A percentile compares a stretch with the other conserved stretches of the same genome.
Evolutionary conservation across 2,113 vertebrate species (phyloP).

Genomic region (Beaufortia kweichowensis): DNA sequence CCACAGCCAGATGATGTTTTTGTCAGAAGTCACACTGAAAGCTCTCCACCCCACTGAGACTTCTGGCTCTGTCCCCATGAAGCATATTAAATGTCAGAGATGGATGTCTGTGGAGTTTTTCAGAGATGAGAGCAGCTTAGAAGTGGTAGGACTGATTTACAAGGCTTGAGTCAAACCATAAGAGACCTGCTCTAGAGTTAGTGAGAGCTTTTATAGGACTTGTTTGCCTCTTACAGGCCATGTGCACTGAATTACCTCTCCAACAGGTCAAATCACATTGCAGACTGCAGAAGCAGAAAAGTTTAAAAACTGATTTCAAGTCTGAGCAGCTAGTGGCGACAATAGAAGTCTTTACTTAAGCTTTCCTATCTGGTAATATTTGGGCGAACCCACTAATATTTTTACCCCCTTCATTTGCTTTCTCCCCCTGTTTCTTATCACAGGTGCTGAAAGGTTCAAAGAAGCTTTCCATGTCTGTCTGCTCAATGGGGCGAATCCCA

Average conservation of each 20-base stretch:
- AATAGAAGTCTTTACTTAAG: too few relatives aligned
- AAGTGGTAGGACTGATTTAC: background rate
- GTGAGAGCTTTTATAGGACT: conserved; percentile 1
- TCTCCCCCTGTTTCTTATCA: too few relatives aligned
- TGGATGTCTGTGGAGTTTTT: conserved; percentile 31
- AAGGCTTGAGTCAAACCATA: background rate
- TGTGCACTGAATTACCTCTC: conserved; percentile 1
- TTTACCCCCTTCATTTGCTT: too few relatives aligned
- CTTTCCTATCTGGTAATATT: too few relatives aligned
- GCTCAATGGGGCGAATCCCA: conserved; percentile 84
- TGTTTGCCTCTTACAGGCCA: background rate
- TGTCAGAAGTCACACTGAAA: background rate
- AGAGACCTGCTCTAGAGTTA: background rate
- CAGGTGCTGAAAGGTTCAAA: conserved; percentile 94
- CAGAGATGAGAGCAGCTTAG: conserved; percentile 24
- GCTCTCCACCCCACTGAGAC: background rate
- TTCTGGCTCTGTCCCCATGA: background rate
- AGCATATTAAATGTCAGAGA: conserved; percentile 27
- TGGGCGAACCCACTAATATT: too few relatives aligned
- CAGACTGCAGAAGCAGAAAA: background rate
- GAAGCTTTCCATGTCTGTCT: conserved; percentile 85
- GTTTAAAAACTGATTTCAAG: background rate
- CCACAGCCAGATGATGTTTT: conserved; percentile 6
- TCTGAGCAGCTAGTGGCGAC: background rate
- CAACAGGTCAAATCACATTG: conserved; percentile 20